phyloP scores from a whole-genome alignment of 2,888 invertebrate species.

The Zootermopsis nevadensis region DNA sequence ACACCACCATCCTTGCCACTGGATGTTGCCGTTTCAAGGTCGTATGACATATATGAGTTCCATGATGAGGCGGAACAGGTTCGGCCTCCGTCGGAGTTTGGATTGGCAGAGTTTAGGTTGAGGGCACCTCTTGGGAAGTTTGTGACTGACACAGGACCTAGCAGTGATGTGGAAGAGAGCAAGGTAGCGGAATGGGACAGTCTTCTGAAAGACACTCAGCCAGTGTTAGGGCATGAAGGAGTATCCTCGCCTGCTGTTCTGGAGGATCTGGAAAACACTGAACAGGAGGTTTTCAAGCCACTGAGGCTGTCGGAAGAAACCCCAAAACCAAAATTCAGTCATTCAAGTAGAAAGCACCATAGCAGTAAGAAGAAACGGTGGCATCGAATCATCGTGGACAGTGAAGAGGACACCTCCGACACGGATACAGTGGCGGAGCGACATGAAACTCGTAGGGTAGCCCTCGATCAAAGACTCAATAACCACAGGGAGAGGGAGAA shows the following conservation, averaged over 20 bases:
- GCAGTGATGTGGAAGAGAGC: neutral
- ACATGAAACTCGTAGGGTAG: neutral
- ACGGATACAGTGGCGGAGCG: neutral
- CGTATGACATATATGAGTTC: conserved; percentile 48
- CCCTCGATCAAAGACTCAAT: neutral
- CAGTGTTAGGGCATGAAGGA: neutral
- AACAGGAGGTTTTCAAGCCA: neutral
- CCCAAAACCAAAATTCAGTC: neutral
- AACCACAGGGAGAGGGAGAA: neutral
- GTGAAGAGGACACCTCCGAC: conserved; percentile 30
- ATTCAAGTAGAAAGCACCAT: neutral
- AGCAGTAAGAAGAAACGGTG: conserved; percentile 6
- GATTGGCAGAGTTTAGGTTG: conserved; percentile 11
- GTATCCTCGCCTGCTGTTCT: neutral
- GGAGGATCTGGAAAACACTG: neutral
- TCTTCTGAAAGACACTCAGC: neutral
- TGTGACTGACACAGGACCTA: neutral
- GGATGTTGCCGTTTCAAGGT: neutral
- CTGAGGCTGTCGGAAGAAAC: neutral
- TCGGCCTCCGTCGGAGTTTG: conserved; percentile 7
- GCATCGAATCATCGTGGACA: conserved; percentile 33
- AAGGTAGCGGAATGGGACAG: neutral
- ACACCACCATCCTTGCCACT: neutral
- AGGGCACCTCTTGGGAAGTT: neutral
- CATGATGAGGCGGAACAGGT: conserved; percentile 46